Conservation (phyloP, 1,140 invertebrate genomes). For the Drosophila parvula region DNA sequence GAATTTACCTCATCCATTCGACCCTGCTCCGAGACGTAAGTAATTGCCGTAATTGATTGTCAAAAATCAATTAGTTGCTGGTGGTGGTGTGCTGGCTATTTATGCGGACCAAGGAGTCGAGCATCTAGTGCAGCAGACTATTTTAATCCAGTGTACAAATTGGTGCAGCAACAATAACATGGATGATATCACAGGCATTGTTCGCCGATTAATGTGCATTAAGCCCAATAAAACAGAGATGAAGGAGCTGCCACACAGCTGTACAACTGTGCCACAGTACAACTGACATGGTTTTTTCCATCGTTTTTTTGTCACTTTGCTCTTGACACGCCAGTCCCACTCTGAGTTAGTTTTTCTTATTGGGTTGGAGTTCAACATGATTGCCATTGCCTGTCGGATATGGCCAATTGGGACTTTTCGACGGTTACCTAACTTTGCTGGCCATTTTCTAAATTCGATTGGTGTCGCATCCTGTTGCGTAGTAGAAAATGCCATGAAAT, state of each 20-base stretch:
- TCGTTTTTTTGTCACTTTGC: slow-evolving; percentile 6
- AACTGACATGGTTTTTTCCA: slow-evolving; percentile 1
- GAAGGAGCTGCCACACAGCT: slow-evolving; percentile 1
- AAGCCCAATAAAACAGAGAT: slow-evolving; percentile 40
- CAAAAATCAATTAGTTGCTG: slow-evolving; percentile 44
- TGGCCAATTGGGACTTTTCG: slow-evolving; percentile 17
- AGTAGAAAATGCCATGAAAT: slow-evolving; percentile 13
- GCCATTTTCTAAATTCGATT: slow-evolving; percentile 32
- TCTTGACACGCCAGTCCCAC: not conserved
- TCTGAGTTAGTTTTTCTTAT: not conserved
- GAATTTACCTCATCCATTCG: slow-evolving; percentile 25
- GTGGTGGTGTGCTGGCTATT: slow-evolving; percentile 10
- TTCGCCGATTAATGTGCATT: slow-evolving; percentile 63
- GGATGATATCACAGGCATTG: slow-evolving; percentile 33
- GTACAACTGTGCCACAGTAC: not conserved
- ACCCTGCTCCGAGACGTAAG: slow-evolving; percentile 8
- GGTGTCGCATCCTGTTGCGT: slow-evolving; percentile 18
- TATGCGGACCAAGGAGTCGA: not conserved
- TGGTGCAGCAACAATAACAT: slow-evolving; percentile 23
- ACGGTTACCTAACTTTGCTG: slow-evolving; percentile 20
- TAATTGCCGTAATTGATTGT: slow-evolving; percentile 46
- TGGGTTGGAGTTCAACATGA: slow-evolving; percentile 3
- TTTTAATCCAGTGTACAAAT: slow-evolving; percentile 21
- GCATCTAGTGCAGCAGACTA: slow-evolving; percentile 6
- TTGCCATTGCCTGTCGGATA: slow-evolving; percentile 19